Evolutionary conservation across 1,140 invertebrate species (phyloP), one percentile per base, ranked within the genome.

Genomic region (Andrena cerasifolii): DNA sequence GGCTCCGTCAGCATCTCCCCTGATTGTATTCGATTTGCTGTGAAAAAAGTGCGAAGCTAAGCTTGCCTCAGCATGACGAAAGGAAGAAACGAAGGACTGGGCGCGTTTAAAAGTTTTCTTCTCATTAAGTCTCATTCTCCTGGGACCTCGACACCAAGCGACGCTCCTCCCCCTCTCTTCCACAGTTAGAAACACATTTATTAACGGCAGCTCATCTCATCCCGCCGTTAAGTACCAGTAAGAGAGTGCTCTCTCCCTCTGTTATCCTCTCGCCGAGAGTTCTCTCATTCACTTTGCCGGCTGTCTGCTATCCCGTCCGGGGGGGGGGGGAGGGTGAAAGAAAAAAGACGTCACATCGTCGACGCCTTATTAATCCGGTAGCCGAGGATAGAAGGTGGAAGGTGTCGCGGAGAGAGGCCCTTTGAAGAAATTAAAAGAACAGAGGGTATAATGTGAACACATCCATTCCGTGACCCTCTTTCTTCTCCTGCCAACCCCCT

Each of bases 391-490:
- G 43, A 65, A 78, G 71, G 26, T 70, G 59, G 56, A 78, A 61
- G 54, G 73, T 82, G 83, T 75, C 77, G 83, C 70, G 61, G 51
- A 81, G 76, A 77, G 63, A 84, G 80, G 82, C 80, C 79, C 90
- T 92, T 92, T 92, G 91, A 90, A 92, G 91, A 93, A 93, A 92
- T 93, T 93, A 93, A 93, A 93, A 92, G 91, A 91, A 90, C 90
- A 90, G 90, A 90, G 87, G 87, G 90, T 89, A 90, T 92, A 92
- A 92, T 91, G 91, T 88, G 90, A 91, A 92, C 90, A 91, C 91
- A 91, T 92, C 89, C 88, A 91, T 92, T 90, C 87, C 85, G 77
- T 80, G 73, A 33, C 67, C 67, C 73, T 62, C 82, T 83, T 77
- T 75, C 78, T 47, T 63, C 65, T 24, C 54, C 33, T 10, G 36